Evolutionary conservation across 2,888 invertebrate species (phyloP), one percentile per base, ranked within the genome.

Genomic region (Rhagonycha fulva): DNA sequence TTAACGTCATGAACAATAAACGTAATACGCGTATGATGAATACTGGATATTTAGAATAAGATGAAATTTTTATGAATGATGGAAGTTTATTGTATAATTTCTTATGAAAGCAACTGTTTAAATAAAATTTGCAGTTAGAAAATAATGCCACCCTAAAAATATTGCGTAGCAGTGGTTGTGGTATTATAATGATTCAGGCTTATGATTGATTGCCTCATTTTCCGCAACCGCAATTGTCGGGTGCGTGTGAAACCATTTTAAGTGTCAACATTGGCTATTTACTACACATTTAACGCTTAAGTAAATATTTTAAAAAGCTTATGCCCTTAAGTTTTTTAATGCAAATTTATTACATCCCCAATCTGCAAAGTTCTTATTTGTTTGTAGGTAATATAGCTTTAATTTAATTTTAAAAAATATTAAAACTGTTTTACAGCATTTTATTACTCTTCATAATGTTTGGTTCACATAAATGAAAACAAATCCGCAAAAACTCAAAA

Each of bases 161-260:
- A 47, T 47, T 47, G 47, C 47, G 47, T 47, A 47, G n/a, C 47
- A 47, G 47, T 47, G 47, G 47, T 47, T 47, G 47, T 47, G 47
- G 47, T 66, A 66, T 66, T 66, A 66, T 66, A 66, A 66, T 66
- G 26, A 66, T 66, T 24, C 63, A 66, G n/a, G 63, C 63, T 66
- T 66, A 66, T 66, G 63, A 66, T 66, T 66, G 63, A 66, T 66
- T 66, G 63, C 63, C 63, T 66, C 63, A 66, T 66, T 66, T 47
- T 66, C 63, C 24, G 63, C 63, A 66, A 66, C 63, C 63, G 63
- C 63, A 66, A 66, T 66, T 66, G 63, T 66, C 26, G 63, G 63
- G 63, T 66, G 63, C 63, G 63, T 66, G 63, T 66, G 63, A 66
- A 66, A 66, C 63, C 63, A 26, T 26, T 47, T 24, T 66, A 66